These are phyloP conservation scores for Hemaris fuciformis DNA, from an alignment of 2,888 invertebrate species.

Conservation along the genomic window DNA sequence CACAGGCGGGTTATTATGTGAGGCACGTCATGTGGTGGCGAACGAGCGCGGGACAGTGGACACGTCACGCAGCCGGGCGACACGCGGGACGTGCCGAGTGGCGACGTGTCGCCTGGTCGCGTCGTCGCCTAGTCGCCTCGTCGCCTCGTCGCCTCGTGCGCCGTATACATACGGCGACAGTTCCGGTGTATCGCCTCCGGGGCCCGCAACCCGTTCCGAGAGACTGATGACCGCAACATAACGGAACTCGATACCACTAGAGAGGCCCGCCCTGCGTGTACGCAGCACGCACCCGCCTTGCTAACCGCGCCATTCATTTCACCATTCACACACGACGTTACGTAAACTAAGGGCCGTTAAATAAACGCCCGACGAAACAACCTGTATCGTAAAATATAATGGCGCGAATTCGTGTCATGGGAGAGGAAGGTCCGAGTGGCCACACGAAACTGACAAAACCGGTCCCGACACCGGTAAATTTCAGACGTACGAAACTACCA, in stretches of 20 bases:
- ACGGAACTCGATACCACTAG: constrained; percentile 65
- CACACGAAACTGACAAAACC: constrained; percentile 21
- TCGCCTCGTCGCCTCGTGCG: constrained; percentile 46
- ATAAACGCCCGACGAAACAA: constrained; percentile 43
- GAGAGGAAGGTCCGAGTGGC: constrained; percentile 22
- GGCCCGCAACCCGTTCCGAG: constrained; percentile 61
- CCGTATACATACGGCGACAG: constrained; percentile 62
- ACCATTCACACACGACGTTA: constrained; percentile 42
- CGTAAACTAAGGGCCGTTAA: constrained; percentile 48
- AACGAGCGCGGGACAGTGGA: constrained; percentile 21
- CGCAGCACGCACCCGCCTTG: constrained; percentile 40
- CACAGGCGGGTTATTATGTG: constrained; percentile 16
- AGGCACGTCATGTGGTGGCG: constrained; percentile 21
- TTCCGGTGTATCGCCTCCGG: constrained; percentile 68
- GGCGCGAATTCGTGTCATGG: constrained; percentile 40
- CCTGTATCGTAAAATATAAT: constrained; percentile 47
- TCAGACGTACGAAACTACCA: background rate
- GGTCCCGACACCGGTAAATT: constrained; percentile 22
- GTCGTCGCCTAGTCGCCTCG: background rate
- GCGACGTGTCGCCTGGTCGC: constrained; percentile 33
- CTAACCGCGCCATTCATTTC: constrained; percentile 50
- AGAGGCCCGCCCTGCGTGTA: constrained; percentile 46
- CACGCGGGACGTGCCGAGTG: constrained; percentile 17
- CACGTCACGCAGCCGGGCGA: constrained; percentile 24
- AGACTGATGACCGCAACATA: constrained; percentile 76